Conservation (phyloP, 2,113 vertebrate genomes). For the Drymodes brunneopygia region DNA sequence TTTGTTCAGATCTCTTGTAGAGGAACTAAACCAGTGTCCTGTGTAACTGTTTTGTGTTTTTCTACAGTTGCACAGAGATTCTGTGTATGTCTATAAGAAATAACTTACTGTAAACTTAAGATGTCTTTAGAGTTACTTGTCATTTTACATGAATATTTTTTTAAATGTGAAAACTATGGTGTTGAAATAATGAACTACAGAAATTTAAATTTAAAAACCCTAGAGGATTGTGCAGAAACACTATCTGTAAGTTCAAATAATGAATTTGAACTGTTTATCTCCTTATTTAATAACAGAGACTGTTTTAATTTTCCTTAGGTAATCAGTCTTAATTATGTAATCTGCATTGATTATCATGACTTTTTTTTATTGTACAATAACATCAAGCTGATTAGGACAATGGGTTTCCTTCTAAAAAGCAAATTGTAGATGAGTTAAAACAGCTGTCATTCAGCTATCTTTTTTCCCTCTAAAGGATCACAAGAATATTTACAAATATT, state of each 20-base stretch:
- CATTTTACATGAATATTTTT: not conserved
- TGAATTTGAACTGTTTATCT: not conserved
- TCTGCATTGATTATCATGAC: not conserved
- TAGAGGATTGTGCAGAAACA: not conserved
- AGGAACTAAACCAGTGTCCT: not conserved
- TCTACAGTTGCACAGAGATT: not conserved
- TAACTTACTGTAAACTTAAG: not conserved
- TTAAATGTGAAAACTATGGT: not conserved
- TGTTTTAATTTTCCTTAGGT: not conserved
- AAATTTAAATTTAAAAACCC: not conserved
- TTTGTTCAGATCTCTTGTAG: not conserved
- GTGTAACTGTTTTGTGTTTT: not conserved
- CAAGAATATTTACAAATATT: not conserved
- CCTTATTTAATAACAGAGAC: not conserved
- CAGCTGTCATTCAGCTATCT: not conserved
- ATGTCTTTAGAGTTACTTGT: not conserved
- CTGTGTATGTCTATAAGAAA: not conserved
- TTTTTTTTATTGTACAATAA: not conserved
- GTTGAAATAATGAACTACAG: not conserved
- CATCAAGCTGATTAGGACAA: not conserved
- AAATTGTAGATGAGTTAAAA: not conserved
- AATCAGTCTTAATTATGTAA: not conserved
- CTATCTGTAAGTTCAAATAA: not conserved
- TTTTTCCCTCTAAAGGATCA: not conserved
- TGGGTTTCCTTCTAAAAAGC: not conserved